Evolutionary conservation across 2,113 vertebrate genomes (phyloP).

Genomic region (Rhinogobius similis): DNA sequence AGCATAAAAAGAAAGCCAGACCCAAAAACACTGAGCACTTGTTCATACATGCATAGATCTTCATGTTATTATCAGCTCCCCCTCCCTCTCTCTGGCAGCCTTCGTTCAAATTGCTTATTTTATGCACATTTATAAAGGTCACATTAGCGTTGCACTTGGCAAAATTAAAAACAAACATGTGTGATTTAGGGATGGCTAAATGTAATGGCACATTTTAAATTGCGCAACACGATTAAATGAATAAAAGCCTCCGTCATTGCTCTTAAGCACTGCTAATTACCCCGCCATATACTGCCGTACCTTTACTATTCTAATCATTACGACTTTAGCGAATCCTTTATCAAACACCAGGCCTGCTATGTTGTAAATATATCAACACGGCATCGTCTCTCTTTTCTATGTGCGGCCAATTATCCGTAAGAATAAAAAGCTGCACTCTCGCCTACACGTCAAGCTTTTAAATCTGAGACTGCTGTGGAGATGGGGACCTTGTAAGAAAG

Average conservation of each 20-base stretch:
- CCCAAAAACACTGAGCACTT: too few relatives aligned
- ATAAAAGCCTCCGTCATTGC: not conserved
- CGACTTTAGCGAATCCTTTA: not conserved
- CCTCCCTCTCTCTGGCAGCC: not conserved
- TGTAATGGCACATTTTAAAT: not conserved
- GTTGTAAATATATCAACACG: slow-evolving; percentile 10
- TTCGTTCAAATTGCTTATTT: slow-evolving; percentile 1
- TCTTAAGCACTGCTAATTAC: not conserved
- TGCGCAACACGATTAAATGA: slow-evolving; percentile 1
- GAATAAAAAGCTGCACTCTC: not conserved
- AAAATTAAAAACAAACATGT: not conserved
- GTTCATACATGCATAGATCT: not conserved
- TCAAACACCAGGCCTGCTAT: not conserved
- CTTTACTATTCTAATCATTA: slow-evolving; percentile 3
- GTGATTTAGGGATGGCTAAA: not conserved
- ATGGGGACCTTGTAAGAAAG: slow-evolving; percentile 32
- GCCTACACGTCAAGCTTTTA: slow-evolving; percentile 11
- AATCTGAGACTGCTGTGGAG: not conserved
- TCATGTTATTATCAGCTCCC: not conserved
- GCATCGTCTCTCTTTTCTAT: slow-evolving; percentile 7
- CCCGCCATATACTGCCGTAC: not conserved
- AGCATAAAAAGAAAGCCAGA: too few relatives aligned
- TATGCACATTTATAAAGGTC: not conserved
- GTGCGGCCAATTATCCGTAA: slow-evolving; percentile 9
- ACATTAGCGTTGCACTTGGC: not conserved